phyloP scores from a whole-genome alignment of 2,113 vertebrate species.

The Brachirus orientalis region DNA sequence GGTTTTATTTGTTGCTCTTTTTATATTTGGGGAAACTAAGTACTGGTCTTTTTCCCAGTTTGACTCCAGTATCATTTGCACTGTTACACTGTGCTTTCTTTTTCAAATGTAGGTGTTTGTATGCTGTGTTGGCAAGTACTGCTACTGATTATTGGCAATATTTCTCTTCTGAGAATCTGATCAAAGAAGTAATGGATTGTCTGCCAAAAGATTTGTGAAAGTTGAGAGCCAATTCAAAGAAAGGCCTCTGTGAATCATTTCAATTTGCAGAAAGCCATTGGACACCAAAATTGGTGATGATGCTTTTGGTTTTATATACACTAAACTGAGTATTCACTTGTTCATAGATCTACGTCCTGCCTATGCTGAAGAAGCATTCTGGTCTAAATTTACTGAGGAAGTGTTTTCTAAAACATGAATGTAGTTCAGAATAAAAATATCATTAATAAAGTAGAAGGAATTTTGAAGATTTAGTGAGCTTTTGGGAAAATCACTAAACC shows the following conservation, averaged over 20 bases:
- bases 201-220: constrained; percentile 43
- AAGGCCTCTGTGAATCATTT: constrained; percentile 29
- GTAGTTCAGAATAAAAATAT: no score
- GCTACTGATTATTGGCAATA: constrained; percentile 38
- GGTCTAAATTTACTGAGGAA: no score
- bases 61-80: constrained; percentile 61
- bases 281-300: constrained; percentile 15
- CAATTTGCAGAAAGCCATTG: constrained; percentile 12
- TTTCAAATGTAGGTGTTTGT: constrained; percentile 19
- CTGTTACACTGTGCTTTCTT: constrained; percentile 25
- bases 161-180: constrained; percentile 46
- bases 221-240: constrained; percentile 34
- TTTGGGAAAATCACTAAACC: no score
- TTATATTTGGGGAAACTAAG: constrained; percentile 60
- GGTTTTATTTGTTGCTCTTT: constrained; percentile 64
- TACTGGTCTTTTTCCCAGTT: constrained; percentile 44
- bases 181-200: constrained; percentile 45
- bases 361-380: background rate
- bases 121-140: constrained; percentile 33
- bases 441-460: no score
- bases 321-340: constrained; percentile 41
- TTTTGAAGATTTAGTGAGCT: no score
- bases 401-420: no score
- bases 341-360: constrained; percentile 4
- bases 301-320: no score